These are phyloP conservation scores for Oscheius sp. DNA, from an alignment of 1,140 invertebrate genomes.

Conservation along the genomic window DNA sequence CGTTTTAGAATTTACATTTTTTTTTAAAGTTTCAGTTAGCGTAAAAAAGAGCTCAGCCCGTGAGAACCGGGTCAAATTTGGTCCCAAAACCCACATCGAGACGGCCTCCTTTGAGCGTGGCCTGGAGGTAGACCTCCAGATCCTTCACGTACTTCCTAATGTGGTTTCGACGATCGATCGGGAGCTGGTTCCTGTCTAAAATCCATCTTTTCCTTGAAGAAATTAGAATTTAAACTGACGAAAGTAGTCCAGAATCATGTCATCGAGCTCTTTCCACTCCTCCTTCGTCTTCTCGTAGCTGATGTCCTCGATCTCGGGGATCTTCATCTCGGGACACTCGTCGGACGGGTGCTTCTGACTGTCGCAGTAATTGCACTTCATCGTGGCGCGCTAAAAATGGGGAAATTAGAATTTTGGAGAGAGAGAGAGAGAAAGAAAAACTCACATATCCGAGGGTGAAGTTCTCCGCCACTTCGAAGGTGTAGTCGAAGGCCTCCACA, in stretches of 20 bases:
- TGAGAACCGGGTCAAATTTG: neutral
- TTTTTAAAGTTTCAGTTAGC: neutral
- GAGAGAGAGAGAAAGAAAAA: too few species aligned
- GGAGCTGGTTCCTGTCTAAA: constrained; percentile 4
- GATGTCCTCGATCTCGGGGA: neutral
- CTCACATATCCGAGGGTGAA: neutral
- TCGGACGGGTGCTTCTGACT: constrained; percentile 7
- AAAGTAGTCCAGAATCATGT: neutral
- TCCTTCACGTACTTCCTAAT: neutral
- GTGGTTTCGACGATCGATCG: neutral
- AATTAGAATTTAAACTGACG: neutral
- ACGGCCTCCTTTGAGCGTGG: neutral
- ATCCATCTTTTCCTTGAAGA: neutral
- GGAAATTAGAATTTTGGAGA: too few species aligned
- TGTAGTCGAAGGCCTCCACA: neutral
- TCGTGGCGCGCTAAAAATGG: too few species aligned
- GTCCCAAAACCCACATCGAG: neutral
- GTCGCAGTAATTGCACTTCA: constrained; percentile 25
- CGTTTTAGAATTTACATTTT: neutral
- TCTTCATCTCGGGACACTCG: constrained; percentile 14
- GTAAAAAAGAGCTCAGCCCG: neutral
- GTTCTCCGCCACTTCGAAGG: neutral
- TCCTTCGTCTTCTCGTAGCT: neutral
- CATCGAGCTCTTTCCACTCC: constrained; percentile 8
- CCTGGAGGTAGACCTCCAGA: neutral